Base-by-base conservation (phyloP, 2,113 vertebrate genomes). In the Proterorhinus semilunaris region DNA sequence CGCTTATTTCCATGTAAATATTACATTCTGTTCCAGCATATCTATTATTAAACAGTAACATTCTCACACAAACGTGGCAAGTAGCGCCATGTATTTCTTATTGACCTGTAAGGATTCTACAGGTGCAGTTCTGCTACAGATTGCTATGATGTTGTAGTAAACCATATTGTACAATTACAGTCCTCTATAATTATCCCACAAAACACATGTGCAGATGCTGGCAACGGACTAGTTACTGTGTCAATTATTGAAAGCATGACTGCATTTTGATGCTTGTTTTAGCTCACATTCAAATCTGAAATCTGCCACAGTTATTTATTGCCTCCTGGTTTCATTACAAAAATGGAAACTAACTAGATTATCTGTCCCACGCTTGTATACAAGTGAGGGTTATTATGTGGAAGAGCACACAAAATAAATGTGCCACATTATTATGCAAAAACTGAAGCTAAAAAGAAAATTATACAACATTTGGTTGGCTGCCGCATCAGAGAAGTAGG, bases 231-330 rank as follows among this genome's bases (percentile, higher is more conserved):
- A 86, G 88, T 89, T 83, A 87, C 68, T 5, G 10, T 43, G 71
- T 61, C 48, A 68, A 87, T 81, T 78, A 87, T 84, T 82, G 62
- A 71, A 53, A 58, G 53, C 72, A 74, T 83, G 73, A 84, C 82
- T 78, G 66, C 83, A 57, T 76, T 87, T 80, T 83, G 80, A 85
- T 43, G 46, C 71, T 58, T 1, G 10, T 51, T 76, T 74, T 42
- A 52, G 36, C 66, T 74, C 62, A 52, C 49, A 8, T 62, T 75
- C 74, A 72, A 36, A 69, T 52, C 36, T 61, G 43, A 72, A 36
- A 69, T 52, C 36, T 61, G 43, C 58, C 12, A 57, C 57, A 44
- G 21, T 72, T 71, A 48, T 49, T 67, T 50, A 59, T 1, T 42
- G 51, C 57, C 46, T 59, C 6, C 54, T 47, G 13, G 42, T 47